Conservation (phyloP, 2,113 vertebrate species). For the Gymnocephalus cernua region DNA sequence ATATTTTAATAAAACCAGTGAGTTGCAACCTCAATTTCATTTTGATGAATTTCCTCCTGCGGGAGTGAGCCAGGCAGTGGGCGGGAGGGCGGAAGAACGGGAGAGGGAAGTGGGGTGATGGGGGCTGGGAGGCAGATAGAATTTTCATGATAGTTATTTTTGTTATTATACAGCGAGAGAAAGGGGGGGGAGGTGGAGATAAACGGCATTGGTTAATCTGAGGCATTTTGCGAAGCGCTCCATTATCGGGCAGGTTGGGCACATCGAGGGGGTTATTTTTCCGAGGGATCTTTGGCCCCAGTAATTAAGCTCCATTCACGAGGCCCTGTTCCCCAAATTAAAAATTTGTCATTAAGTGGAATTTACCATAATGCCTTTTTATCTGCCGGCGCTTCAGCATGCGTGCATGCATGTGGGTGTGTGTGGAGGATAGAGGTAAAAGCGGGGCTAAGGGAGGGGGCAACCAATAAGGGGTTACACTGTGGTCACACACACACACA, state of each 20-base stretch:
- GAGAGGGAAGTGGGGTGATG: constrained; percentile 67
- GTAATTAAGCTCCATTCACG: constrained; percentile 99
- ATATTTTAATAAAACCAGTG: constrained; percentile 99
- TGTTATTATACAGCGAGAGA: constrained; percentile 85
- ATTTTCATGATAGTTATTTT: constrained; percentile 87
- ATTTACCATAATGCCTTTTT: constrained; percentile 99
- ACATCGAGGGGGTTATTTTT: constrained; percentile 86
- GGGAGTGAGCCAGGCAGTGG: constrained; percentile 86
- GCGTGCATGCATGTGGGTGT: constrained; percentile 49
- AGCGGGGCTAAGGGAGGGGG: constrained; percentile 54
- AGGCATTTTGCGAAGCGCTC: constrained; percentile 74
- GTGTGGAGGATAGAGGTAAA: constrained; percentile 51
- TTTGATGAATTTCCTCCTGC: constrained; percentile 96
- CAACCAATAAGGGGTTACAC: constrained; percentile 65
- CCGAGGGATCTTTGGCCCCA: constrained; percentile 89
- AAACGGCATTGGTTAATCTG: constrained; percentile 79
- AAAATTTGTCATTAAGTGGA: constrained; percentile 99
- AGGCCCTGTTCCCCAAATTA: constrained; percentile 98
- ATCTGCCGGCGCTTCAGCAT: constrained; percentile 97
- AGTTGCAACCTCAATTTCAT: constrained; percentile 98
- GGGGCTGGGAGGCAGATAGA: constrained; percentile 94
- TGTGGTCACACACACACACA: constrained; percentile 44
- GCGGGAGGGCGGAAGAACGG: constrained; percentile 64
- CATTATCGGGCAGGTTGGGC: constrained; percentile 80
- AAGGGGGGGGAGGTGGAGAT: constrained; percentile 68